A percentile compares a stretch with the other conserved stretches of the same genome.
Evolutionary conservation across 1,140 invertebrate species (phyloP).

Genomic region (Delia radicum): DNA sequence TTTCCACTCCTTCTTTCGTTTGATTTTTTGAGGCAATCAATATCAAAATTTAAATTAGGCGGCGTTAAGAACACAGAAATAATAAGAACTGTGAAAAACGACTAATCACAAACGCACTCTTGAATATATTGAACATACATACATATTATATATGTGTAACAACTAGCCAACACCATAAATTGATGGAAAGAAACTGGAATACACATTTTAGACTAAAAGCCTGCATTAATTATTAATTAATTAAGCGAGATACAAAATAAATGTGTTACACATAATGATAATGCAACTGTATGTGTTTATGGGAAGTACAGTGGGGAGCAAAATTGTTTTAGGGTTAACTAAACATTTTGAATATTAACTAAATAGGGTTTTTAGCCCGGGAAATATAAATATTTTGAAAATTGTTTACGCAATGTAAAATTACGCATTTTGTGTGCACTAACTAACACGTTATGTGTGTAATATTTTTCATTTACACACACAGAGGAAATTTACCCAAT

Average conservation of each 20-base stretch:
- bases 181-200: neutral
- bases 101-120: neutral
- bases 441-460: too few relatives aligned
- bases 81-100: neutral
- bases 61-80: neutral
- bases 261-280: neutral
- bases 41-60: neutral
- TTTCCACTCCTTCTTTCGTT: neutral
- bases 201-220: neutral
- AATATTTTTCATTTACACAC: too few relatives aligned
- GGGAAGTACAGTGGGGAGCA: neutral
- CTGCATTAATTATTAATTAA: neutral
- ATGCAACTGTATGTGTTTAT: neutral
- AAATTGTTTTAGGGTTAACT: too few relatives aligned
- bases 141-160: neutral
- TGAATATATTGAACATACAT: neutral
- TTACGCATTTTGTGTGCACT: too few relatives aligned
- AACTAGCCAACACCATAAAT: neutral
- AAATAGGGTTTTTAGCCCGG: too few relatives aligned
- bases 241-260: constrained; percentile 4
- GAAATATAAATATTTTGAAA: too few relatives aligned
- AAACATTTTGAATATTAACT: too few relatives aligned
- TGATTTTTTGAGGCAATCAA: neutral
- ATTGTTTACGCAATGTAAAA: too few relatives aligned
- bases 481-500: too few relatives aligned